Evolutionary conservation across 2,113 vertebrate species (phyloP), one percentile per base, ranked within the genome.

Genomic region (Motacilla tschutschensis): DNA sequence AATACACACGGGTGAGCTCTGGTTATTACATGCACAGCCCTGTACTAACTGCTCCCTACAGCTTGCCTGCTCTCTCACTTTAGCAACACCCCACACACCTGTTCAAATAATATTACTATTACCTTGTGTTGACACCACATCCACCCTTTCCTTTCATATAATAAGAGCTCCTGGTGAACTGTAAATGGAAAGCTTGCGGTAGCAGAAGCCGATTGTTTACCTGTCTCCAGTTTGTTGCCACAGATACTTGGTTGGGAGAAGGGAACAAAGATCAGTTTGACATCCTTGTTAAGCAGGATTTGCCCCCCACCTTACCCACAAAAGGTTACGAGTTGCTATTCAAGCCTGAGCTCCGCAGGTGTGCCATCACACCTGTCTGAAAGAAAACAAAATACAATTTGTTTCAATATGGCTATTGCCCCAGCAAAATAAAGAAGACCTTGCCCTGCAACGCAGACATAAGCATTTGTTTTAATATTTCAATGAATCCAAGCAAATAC

Each of bases 1-100:
- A 91, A 84, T 87, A 67, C 84, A 81, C 15, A 8, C 17, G 48
- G 36, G n/a, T 21, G 79, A 91, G 69, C 74, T 84, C 71, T 65
- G 87, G 74, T 83, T 92, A 81, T 87, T 94, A 74, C 70, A 79
- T 76, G 88, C 86, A 94, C 86, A 83, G 94, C 87, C 93, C 92
- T 91, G 94, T 89, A 76, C 83, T 90, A 86, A 91, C 91, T 94
- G 94, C 95, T 96, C 93, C 91, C 94, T 85, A 82, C 92, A 21
- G 26, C 83, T 94, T n/a, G 4, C 85, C 87, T 8, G 43, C 71
- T 69, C 92, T 94, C 92, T 94, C 85, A 79, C 95, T 95, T 94
- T 93, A 96, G 95, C 92, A 97, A 96, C 94, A 95, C 95, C 95
- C 93, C 95, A 96, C 97, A 97, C 98, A 98, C 97, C 98, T 98